Percentiles rank a stretch among this genome's conserved stretches.
These are phyloP conservation scores for Sanderia malayensis DNA, from an alignment of 30 jellyfish, hydroid and myxozoan species.

Conservation along the genomic window DNA sequence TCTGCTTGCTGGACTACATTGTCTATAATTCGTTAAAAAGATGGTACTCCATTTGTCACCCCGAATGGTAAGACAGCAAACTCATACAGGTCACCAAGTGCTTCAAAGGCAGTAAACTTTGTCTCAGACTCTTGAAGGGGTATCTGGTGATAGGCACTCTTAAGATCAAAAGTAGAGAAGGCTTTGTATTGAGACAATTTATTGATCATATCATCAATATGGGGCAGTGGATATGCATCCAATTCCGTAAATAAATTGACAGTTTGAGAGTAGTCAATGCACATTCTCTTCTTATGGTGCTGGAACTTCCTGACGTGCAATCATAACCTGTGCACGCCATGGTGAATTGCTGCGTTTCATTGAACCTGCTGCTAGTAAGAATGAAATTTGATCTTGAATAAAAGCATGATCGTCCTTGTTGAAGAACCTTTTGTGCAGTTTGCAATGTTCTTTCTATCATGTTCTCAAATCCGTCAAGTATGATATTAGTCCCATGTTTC, in stretches of 20 bases:
- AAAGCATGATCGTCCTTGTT: constrained; percentile 40
- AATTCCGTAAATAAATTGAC: constrained; percentile 53
- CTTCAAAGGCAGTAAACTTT: constrained; percentile 73
- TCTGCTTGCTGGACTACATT: constrained; percentile 19
- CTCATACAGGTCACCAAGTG: constrained; percentile 60
- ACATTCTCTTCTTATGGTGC: constrained; percentile 57
- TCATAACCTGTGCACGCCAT: constrained; percentile 63
- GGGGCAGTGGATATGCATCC: constrained; percentile 68
- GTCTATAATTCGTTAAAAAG: constrained; percentile 21
- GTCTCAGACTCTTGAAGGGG: constrained; percentile 66
- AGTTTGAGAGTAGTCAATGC: constrained; percentile 60
- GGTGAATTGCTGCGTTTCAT: constrained; percentile 53
- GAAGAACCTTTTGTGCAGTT: constrained; percentile 11
- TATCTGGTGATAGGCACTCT: constrained; percentile 65
- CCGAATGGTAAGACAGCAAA: constrained; percentile 59
- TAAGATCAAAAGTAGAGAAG: constrained; percentile 58
- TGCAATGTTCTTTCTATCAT: background rate
- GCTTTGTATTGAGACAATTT: constrained; percentile 40
- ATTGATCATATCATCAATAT: constrained; percentile 54
- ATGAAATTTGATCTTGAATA: constrained; percentile 39
- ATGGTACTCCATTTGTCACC: constrained; percentile 38
- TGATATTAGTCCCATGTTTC: too few species aligned
- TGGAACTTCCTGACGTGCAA: constrained; percentile 33
- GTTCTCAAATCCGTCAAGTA: too few species aligned
- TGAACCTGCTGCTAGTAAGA: constrained; percentile 43